phyloP scores from a whole-genome alignment of 2,797 vertebrate genomes.

The Brotogeris chrysoptera region DNA sequence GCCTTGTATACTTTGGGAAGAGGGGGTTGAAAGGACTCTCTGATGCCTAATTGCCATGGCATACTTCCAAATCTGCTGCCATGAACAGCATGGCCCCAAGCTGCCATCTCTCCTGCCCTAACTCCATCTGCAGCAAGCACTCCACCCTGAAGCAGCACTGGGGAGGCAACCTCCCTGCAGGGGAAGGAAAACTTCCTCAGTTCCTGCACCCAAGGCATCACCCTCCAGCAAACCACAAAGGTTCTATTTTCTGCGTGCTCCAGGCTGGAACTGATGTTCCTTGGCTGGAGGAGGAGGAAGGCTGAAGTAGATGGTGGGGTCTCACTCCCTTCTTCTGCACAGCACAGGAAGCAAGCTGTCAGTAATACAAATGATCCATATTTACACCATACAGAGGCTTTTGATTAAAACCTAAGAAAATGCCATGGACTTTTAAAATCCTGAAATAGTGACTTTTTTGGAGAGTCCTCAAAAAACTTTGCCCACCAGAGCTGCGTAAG shows the following conservation, averaged over 20 bases:
- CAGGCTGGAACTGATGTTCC: neutral
- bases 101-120: neutral
- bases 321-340: neutral
- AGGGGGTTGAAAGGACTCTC: neutral
- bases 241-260: neutral
- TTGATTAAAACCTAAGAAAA: neutral
- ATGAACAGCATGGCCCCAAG: neutral
- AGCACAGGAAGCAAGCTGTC: neutral
- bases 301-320: neutral
- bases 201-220: neutral
- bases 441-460: neutral
- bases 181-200: neutral
- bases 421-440: neutral
- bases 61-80: neutral
- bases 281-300: neutral
- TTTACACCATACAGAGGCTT: neutral
- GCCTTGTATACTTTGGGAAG: neutral
- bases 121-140: neutral
- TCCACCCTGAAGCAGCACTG: neutral
- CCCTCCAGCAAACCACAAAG: neutral
- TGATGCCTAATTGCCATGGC: fast-evolving
- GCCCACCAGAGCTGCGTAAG: fast-evolving
- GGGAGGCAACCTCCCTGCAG: neutral
- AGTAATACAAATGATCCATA: neutral
- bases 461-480: neutral